Percentiles rank a stretch among this genome's conserved stretches.
Evolutionary conservation across 2,888 invertebrate species (phyloP).

Genomic region (Tenthredo notha): DNA sequence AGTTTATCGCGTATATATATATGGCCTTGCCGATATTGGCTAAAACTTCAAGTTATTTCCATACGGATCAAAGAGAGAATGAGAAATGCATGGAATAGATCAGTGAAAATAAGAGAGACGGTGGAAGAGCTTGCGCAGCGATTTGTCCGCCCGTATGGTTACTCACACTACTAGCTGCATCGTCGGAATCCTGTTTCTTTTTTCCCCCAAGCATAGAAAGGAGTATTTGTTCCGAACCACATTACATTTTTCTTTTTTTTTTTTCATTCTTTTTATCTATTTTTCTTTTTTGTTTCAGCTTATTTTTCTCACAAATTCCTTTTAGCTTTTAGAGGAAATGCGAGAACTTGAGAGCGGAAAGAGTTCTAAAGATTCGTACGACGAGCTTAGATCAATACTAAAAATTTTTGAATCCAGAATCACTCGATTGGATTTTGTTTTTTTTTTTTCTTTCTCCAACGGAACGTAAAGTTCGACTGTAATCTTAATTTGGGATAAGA

Average conservation of each 20-base stretch:
- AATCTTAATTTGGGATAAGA: neutral
- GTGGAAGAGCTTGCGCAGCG: neutral
- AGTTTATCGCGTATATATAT: neutral
- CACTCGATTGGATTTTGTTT: neutral
- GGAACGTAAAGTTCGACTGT: neutral
- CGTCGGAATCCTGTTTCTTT: neutral
- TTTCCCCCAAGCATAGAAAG: neutral
- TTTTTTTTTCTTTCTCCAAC: neutral
- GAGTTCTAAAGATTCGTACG: neutral
- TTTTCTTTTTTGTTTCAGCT: neutral
- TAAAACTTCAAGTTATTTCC: neutral
- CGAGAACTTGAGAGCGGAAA: neutral
- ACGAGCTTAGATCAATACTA: neutral
- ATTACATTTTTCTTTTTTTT: neutral
- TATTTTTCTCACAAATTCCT: neutral
- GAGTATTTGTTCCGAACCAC: neutral
- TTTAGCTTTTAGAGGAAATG: neutral
- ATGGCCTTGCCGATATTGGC: neutral
- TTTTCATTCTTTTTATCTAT: neutral
- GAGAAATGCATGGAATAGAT: neutral
- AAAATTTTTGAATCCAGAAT: neutral
- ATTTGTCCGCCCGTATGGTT: constrained; percentile 1
- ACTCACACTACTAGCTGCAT: neutral
- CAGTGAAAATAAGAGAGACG: neutral
- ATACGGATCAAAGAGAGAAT: neutral